Base-by-base conservation (phyloP, 53 echinoderm and acorn worm species). In the Astropecten irregularis region DNA sequence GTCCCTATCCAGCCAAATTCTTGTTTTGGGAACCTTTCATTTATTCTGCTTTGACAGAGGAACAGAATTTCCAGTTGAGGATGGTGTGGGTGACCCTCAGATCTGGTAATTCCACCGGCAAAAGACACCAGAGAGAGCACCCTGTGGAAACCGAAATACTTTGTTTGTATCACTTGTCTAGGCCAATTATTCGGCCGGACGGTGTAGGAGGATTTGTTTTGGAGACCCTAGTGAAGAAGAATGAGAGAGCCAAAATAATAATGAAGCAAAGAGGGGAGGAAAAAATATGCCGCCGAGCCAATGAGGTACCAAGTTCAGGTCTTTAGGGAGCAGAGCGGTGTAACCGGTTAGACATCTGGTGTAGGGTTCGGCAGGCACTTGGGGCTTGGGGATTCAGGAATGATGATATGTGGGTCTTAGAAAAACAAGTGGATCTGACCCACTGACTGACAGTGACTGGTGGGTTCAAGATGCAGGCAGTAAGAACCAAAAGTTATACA, bases 401-500 rank as follows among this genome's bases (percentile, higher is more conserved):
- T 57, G 73, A 73, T 73, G 74, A 74, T 74, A 56, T 74, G 74
- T 55, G 57, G 32, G 32, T 30, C 57, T 74, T 74, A 50, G 56
- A 74, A 74, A 74, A 74, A 74, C 74, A 74, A 74, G 74, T 74
- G 74, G 57, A 74, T 55, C 39, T 74, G 74, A 74, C 74, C 74
- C 74, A 23, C 3, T 55, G 74, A 74, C 74, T 74, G 74, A 74
- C 74, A 74, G 74, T 74, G 74, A 74, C 74, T 74, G 74, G 74
- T 74, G 74, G 74, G 74, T 74, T 56, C 71, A 44, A 10, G 46
- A 68, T 44, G 68, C 2, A 46, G 46, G 27, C 29, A 16, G 48
- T n/a, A n/a, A n/a, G n/a, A n/a, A n/a, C n/a, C n/a, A n/a, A n/a
- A n/a, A n/a, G n/a, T n/a, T n/a, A n/a, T n/a, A n/a, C n/a, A n/a